Evolutionary conservation across 2,888 invertebrate species (phyloP).

Genomic region (Cyrtodaria siliqua): DNA sequence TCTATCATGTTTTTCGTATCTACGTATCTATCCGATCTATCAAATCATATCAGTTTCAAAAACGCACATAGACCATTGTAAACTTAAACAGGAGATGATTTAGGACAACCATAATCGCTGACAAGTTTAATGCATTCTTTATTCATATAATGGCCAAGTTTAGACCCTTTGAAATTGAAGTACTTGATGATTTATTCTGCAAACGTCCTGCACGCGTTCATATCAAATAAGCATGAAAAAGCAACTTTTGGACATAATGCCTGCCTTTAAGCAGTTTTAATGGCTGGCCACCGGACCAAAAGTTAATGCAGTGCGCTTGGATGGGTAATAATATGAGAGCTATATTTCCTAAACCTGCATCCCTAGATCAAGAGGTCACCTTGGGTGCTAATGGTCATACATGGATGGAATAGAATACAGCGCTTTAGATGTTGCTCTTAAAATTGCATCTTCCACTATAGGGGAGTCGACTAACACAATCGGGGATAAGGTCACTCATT

Average conservation of each 20-base stretch:
- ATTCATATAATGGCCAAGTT: constrained; percentile 11
- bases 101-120: constrained; percentile 3
- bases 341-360: constrained; percentile 45
- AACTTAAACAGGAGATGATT: constrained; percentile 2
- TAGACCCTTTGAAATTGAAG: constrained; percentile 24
- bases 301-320: constrained; percentile 22
- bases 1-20: constrained; percentile 17
- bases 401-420: constrained; percentile 4
- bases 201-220: constrained; percentile 44
- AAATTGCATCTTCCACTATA: constrained; percentile 54
- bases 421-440: constrained; percentile 37
- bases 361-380: constrained; percentile 15
- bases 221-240: constrained; percentile 44
- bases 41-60: neutral
- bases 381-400: constrained; percentile 13
- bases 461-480: constrained; percentile 15
- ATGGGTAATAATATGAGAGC: constrained; percentile 29
- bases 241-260: constrained; percentile 32
- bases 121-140: constrained; percentile 14
- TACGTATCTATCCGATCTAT: constrained; percentile 15
- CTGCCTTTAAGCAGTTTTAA: constrained; percentile 43
- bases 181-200: constrained; percentile 33
- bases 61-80: neutral
- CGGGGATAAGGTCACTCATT: constrained; percentile 16
- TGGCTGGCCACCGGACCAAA: constrained; percentile 50